phyloP scores from a whole-genome alignment of 1,140 invertebrate genomes.

The Saccostrea cuccullata region DNA sequence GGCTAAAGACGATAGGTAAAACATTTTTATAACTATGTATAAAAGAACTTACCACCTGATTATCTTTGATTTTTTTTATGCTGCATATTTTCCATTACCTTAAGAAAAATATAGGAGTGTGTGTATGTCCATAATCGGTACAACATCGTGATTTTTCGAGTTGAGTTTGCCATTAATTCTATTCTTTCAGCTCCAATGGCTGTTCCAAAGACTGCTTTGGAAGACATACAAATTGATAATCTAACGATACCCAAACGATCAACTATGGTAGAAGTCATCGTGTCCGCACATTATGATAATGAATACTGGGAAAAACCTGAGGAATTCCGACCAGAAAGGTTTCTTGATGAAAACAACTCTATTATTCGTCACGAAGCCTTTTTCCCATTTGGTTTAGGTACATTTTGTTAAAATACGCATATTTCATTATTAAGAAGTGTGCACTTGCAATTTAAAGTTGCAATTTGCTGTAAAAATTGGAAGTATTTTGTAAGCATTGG shows the following conservation, averaged over 20 bases:
- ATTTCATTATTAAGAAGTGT: too few species aligned
- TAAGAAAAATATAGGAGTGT: too few species aligned
- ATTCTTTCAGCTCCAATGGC: slow-evolving; percentile 8
- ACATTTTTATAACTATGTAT: neutral
- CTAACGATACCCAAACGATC: slow-evolving; percentile 13
- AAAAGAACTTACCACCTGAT: neutral
- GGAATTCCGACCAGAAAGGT: slow-evolving; percentile 30
- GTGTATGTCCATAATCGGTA: too few species aligned
- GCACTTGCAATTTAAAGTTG: neutral
- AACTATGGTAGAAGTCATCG: neutral
- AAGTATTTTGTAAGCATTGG: neutral
- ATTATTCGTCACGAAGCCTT: slow-evolving; percentile 24
- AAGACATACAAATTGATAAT: neutral
- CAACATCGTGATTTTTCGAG: too few species aligned
- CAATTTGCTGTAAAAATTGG: neutral
- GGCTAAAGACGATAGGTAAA: slow-evolving; percentile 62
- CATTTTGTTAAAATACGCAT: neutral
- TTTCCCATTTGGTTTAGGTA: slow-evolving; percentile 16
- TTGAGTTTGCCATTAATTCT: neutral
- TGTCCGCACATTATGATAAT: slow-evolving; percentile 9
- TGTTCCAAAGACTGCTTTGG: neutral
- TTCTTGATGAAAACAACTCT: slow-evolving; percentile 23
- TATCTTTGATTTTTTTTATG: too few species aligned
- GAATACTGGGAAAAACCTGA: slow-evolving; percentile 23
- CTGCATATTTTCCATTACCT: too few species aligned